Evolutionary conservation across 2,888 invertebrate genomes (phyloP), one percentile per base, ranked within the genome.

Genomic region (Diachrysia chrysitis): DNA sequence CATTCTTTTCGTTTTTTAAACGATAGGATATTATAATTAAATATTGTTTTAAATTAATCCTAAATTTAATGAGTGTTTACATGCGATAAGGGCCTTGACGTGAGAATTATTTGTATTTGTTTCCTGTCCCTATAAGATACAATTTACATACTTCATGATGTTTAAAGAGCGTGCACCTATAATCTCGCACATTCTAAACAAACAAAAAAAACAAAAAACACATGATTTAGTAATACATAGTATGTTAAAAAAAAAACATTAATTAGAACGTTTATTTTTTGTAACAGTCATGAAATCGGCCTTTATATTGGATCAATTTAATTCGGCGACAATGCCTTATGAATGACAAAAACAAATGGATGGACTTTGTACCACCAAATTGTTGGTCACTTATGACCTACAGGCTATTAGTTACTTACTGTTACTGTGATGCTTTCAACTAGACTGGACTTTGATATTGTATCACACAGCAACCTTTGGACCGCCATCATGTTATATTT

Each of bases 301-400:
- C n/a, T 51, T 48, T 51, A 51, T 51, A 51, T 51, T 51, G 48
- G 48, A 51, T 51, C 48, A 51, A 51, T 5, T 51, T 51, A 21
- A 51, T 51, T 51, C 21, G 21, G 48, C 48, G 48, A 51, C 48
- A 51, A 51, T 51, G 48, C n/a, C 17, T 51, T 42, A 42, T 42
- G 17, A n/a, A 2, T 65, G 54, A 59, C 48, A 35, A 63, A 63
- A 65, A 65, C 74, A 53, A 21, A 7, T 35, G 17, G 14, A 4
- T 48, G 79, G 67, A 77, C 76, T 77, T 75, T 66, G 76, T 14
- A 6, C 67, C 14, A 21, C 21, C 64, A 25, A 74, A 63, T 79
- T 58, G 46, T 48, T 63, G 46, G 19, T 21, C 64, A 64, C 12
- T 23, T 29, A 17, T 73, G 75, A 73, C 78, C 73, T 59, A 32